Conservation (phyloP, 1,140 invertebrate species). For the Trachymyrmex septentrionalis region DNA sequence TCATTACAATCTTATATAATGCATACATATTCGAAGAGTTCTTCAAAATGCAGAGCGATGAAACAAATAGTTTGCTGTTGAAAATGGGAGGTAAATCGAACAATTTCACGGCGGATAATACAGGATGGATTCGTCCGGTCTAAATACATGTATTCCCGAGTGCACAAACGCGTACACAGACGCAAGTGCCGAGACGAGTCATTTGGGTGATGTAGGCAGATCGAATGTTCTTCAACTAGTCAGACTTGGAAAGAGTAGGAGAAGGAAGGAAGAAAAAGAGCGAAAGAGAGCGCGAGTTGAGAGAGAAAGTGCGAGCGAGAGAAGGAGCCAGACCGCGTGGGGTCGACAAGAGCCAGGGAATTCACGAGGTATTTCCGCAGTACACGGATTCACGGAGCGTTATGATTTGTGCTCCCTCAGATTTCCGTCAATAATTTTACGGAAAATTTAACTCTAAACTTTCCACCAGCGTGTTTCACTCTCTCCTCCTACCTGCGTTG, state of each 20-base stretch:
- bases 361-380: constrained; percentile 69
- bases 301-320: constrained; percentile 23
- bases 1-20: constrained; percentile 54
- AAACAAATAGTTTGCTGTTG: constrained; percentile 74
- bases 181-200: constrained; percentile 63
- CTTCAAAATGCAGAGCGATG: constrained; percentile 40
- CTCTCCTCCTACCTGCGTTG: constrained; percentile 38
- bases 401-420: constrained; percentile 84
- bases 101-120: constrained; percentile 84
- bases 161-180: constrained; percentile 13
- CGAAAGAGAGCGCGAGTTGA: background rate
- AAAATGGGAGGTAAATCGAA: constrained; percentile 82
- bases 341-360: constrained; percentile 48
- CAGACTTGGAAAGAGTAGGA: constrained; percentile 35
- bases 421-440: constrained; percentile 86
- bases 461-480: constrained; percentile 54
- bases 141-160: constrained; percentile 27
- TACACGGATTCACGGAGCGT: constrained; percentile 84
- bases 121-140: constrained; percentile 76
- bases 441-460: constrained; percentile 84
- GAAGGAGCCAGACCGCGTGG: constrained; percentile 13
- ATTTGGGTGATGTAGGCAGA: constrained; percentile 79
- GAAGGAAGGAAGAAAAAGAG: background rate
- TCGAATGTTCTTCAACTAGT: constrained; percentile 67
- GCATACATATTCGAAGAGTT: constrained; percentile 12